A percentile compares a stretch with the other conserved stretches of the same genome.
Evolutionary conservation across 2,888 invertebrate genomes (phyloP).

Genomic region (Machimus atricapillus): DNA sequence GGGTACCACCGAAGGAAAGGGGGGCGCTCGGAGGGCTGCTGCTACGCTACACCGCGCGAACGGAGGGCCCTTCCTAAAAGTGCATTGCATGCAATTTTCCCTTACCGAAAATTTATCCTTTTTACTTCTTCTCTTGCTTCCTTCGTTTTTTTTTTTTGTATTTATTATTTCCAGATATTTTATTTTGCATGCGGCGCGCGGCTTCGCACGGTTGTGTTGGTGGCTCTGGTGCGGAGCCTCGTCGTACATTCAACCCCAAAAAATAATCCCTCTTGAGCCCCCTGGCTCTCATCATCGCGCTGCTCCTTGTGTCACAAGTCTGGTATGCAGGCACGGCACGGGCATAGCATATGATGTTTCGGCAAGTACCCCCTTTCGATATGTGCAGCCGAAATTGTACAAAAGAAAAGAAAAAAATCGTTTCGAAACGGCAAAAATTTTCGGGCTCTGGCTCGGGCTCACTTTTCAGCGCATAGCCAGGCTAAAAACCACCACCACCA

Average conservation of each 20-base stretch:
- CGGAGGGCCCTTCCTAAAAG: neutral
- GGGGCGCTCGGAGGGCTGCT: neutral
- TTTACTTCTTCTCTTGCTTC: slow-evolving; percentile 20
- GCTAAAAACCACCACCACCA: neutral
- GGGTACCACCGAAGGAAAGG: too few species aligned
- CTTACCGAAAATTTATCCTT: slow-evolving; percentile 23
- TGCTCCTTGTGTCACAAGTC: slow-evolving; percentile 33
- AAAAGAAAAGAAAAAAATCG: slow-evolving; percentile 3
- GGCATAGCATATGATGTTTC: slow-evolving; percentile 34
- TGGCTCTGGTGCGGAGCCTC: neutral
- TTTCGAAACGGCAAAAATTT: slow-evolving; percentile 7
- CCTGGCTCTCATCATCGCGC: slow-evolving; percentile 26
- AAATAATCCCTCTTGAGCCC: slow-evolving; percentile 27
- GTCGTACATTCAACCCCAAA: slow-evolving; percentile 28
- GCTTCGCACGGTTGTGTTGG: neutral
- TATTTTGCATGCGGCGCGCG: neutral
- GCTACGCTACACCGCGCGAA: neutral
- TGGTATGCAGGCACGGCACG: slow-evolving; percentile 30
- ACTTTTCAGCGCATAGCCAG: slow-evolving; percentile 2
- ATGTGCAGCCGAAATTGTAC: slow-evolving; percentile 22
- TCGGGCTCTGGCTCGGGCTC: neutral
- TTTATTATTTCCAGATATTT: slow-evolving; percentile 34
- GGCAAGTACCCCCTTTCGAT: slow-evolving; percentile 35
- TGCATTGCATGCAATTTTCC: slow-evolving; percentile 34
- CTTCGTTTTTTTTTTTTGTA: slow-evolving; percentile 18